Evolutionary conservation across 2,113 vertebrate genomes (phyloP), one percentile per base, ranked within the genome.

Genomic region (Calyptommatus sinebrachiatus): DNA sequence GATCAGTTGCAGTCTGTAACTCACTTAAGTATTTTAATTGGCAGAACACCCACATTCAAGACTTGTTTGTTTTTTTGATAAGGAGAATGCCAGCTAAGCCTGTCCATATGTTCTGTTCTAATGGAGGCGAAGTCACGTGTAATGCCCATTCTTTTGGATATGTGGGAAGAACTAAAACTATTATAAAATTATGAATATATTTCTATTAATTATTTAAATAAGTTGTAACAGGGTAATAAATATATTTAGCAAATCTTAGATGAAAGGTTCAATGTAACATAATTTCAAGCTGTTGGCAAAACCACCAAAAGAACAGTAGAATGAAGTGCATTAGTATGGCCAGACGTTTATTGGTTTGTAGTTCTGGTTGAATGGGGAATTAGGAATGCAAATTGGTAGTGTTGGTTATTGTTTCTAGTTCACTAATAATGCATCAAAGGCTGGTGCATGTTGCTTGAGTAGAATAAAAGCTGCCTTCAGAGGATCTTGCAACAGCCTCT

Each of bases 11-110:
- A 91, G 93, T 86, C 90, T 92, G 91, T 93, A 93, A 90, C 89
- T 84, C 85, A 90, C 92, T 88, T 94, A 91, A 94, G 92, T 85
- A 76, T 93, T 94, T 94, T 94, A 94, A 94, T 94, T 94, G 94
- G 93, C 93, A 92, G 92, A 93, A 95, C 94, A 94, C 93, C 93
- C 94, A 94, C 93, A 87, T 90, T 79, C 88, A 93, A 94, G 91
- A 91, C 92, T 94, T 95, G 92, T 94, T 95, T 95, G 90, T 94
- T 95, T 94, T 93, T 94, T 88, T 91, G 91, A 94, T 95, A 94
- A 94, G 91, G 92, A 94, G 94, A 95, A 95, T 95, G 93, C 93
- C 93, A 95, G 88, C 89, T 93, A 93, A 92, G 87, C 91, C 87
- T 79, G 88, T 91, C 93, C 94, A 93, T 94, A 95, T 95, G 94